Base-by-base conservation (phyloP, 2,113 vertebrate genomes). In the Eclectus roratus region DNA sequence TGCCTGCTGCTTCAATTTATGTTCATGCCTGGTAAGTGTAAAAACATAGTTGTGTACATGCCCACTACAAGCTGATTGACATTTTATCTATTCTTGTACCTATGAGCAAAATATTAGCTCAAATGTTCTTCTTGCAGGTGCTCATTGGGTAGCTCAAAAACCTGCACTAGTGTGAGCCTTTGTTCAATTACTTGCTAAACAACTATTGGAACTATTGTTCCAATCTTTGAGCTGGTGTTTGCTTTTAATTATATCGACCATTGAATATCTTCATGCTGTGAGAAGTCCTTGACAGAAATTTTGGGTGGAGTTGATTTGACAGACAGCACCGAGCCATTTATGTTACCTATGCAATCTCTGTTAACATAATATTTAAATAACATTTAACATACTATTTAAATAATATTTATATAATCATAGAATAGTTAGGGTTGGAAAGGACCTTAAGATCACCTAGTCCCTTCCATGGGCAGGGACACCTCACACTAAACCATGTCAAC, bases 161-260 rank as follows among this genome's bases (percentile, higher is more conserved):
- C 6, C 27, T 43, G 24, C 25, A 11, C 0, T 1, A 47, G 10
- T n/a, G 5, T 35, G 18, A 71, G 12, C 39, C n/a, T 33, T 65
- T 60, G 20, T 53, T 72, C 58, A 31, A 17, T 39, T 21, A 28
- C 29, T 44, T 43, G 8, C 15, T 12, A 37, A 52, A 31, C 10
- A 53, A 17, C 2, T 68, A 31, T 37, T 37, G 37, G 37, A 37
- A 37, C 37, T 47, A 37, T 29, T 61, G 27, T 27, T 73, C 18
- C 27, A 43, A 0, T 43, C 15, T 84, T 79, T 53, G 65, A 10
- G 20, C 33, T 53, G 7, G 8, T 53, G 27, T 53, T 83, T 78
- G 44, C 52, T 78, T 83, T 17, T 72, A 33, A 53, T 79, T 66
- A 46, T 13, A 18, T 60, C 17, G 20, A 14, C 14, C 19, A 33